Percentiles rank a stretch among this genome's conserved stretches.
These are phyloP conservation scores for Echeneis naucrates DNA, from an alignment of 2,797 vertebrate species.

Conservation along the genomic window DNA sequence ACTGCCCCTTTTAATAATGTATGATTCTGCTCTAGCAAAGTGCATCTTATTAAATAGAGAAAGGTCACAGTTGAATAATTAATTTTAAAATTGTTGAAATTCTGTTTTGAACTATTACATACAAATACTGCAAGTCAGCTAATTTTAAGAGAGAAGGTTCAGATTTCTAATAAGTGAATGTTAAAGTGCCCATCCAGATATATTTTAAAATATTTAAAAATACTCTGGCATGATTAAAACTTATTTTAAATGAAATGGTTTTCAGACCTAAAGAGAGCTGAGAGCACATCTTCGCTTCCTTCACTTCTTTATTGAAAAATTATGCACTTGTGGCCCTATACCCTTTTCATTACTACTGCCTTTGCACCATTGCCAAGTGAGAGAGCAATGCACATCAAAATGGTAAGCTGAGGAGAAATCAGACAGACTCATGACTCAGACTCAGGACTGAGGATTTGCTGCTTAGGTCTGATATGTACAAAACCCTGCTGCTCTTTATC, in stretches of 20 bases:
- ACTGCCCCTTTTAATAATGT: slow-evolving; percentile 57
- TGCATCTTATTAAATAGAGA: slow-evolving; percentile 49
- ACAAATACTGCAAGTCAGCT: slow-evolving; percentile 9
- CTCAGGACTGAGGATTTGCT: too few species aligned
- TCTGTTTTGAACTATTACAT: slow-evolving; percentile 15
- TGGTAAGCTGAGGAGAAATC: too few species aligned
- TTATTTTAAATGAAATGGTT: neutral
- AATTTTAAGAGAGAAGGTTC: neutral
- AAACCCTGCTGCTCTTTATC: too few species aligned
- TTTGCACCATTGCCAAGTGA: too few species aligned
- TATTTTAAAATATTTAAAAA: neutral
- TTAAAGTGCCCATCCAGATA: neutral
- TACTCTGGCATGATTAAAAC: too few species aligned
- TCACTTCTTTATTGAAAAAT: too few species aligned
- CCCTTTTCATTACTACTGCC: neutral
- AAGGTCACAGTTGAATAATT: slow-evolving; percentile 47
- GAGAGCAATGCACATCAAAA: too few species aligned
- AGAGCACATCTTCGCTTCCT: too few species aligned
- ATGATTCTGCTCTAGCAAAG: slow-evolving; percentile 45
- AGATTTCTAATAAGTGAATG: neutral
- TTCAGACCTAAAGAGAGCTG: neutral
- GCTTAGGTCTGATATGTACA: too few species aligned
- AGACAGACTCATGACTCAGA: neutral
- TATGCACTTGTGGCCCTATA: too few species aligned
- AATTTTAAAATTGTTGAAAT: slow-evolving; percentile 41